These are phyloP conservation scores for Tragelaphus eurycerus DNA, from an alignment of 2,797 vertebrate genomes.

Conservation along the genomic window DNA sequence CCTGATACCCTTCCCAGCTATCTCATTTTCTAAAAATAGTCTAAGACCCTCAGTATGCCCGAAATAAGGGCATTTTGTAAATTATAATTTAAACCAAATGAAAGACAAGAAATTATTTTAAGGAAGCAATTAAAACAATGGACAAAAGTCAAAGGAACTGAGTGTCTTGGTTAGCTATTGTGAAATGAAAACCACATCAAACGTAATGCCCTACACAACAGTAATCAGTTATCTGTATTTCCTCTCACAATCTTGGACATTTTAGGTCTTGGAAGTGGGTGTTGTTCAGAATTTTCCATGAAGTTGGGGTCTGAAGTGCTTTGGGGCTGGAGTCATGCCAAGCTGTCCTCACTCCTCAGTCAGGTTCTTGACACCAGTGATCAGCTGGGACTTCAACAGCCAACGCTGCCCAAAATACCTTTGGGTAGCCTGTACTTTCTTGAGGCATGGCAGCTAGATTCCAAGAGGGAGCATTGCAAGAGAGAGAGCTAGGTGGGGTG, in stretches of 20 bases:
- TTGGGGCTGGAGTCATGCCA: too few species aligned
- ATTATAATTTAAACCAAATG: conserved; percentile 1
- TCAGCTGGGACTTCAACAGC: neutral
- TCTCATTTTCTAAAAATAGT: neutral
- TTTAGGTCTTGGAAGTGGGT: neutral
- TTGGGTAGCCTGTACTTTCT: neutral
- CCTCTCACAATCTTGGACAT: neutral
- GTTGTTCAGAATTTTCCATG: neutral
- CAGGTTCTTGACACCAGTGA: neutral
- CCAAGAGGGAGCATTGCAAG: neutral
- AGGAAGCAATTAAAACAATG: neutral
- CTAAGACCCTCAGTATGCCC: neutral
- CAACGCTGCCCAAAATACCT: neutral
- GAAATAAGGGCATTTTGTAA: neutral
- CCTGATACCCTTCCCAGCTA: neutral
- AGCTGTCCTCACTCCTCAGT: neutral
- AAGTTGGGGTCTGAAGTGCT: neutral
- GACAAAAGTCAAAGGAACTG: neutral
- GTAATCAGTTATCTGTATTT: neutral
- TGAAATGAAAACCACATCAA: neutral
- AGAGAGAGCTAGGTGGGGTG: neutral
- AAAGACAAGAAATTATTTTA: neutral
- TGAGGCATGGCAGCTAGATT: neutral
- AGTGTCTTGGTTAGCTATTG: neutral
- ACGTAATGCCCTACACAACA: neutral